Conservation (phyloP, 2,113 vertebrate genomes). For the Myocastor coypus region DNA sequence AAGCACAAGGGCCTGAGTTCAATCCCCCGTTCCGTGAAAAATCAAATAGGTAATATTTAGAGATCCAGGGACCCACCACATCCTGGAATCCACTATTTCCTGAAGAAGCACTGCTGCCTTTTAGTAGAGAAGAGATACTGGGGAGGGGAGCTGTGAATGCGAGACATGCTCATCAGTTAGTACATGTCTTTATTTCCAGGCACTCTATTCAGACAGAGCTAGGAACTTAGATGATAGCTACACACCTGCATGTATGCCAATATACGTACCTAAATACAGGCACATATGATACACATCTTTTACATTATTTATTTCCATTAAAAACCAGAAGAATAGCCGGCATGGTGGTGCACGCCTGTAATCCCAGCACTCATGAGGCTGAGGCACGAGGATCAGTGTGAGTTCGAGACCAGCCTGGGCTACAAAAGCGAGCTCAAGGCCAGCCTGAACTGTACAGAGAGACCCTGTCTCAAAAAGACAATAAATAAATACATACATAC, state of each 20-base stretch:
- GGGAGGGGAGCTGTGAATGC: background rate
- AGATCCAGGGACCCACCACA: background rate
- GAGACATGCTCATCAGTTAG: background rate
- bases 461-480: too few relatives aligned
- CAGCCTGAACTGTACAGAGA: too few relatives aligned
- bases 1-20: too few relatives aligned
- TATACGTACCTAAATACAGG: background rate
- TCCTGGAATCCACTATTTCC: background rate
- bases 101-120: conserved; percentile 8
- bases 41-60: background rate
- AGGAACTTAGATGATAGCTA: background rate
- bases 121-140: background rate
- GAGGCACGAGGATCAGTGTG: too few relatives aligned
- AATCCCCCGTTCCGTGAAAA: too few relatives aligned
- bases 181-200: background rate
- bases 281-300: background rate
- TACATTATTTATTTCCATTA: background rate
- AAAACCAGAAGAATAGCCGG: too few relatives aligned
- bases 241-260: background rate
- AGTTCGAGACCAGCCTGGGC: too few relatives aligned
- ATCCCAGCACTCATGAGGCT: too few relatives aligned
- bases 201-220: background rate
- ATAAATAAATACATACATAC: too few relatives aligned
- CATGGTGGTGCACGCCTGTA: too few relatives aligned
- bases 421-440: too few relatives aligned